These are phyloP conservation scores for Eublepharis macularius DNA, from an alignment of 2,113 vertebrate genomes.

Conservation along the genomic window DNA sequence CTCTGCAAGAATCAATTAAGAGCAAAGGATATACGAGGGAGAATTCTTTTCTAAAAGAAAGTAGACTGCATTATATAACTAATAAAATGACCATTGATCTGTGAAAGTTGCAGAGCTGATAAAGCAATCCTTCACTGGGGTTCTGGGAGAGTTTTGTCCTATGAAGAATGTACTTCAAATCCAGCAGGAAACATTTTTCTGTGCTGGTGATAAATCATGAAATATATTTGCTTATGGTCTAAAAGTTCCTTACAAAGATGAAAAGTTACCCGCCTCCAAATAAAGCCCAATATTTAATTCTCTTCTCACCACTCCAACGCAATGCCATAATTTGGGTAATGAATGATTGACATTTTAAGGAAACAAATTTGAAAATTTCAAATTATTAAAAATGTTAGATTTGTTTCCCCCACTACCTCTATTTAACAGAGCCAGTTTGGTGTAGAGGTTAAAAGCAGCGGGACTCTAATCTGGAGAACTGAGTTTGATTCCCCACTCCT, in stretches of 20 bases:
- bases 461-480: no score
- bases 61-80: conserved; percentile 1
- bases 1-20: neutral
- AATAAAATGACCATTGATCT: conserved; percentile 45
- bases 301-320: neutral
- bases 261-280: neutral
- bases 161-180: neutral
- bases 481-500: no score
- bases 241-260: neutral
- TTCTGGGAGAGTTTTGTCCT: neutral
- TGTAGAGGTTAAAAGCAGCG: no score
- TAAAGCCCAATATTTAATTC: conserved; percentile 1
- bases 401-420: neutral
- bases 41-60: conserved; percentile 23
- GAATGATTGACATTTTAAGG: conserved; percentile 28
- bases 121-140: neutral
- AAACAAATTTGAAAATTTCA: conserved; percentile 35
- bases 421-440: no score
- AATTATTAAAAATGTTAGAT: neutral
- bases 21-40: conserved; percentile 9
- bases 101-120: conserved; percentile 34
- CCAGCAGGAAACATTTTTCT: neutral
- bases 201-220: neutral
- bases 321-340: conserved; percentile 23
- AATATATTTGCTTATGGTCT: neutral